Conservation (phyloP, 2,797 vertebrate genomes). For the Poeciliopsis presidionis region DNA sequence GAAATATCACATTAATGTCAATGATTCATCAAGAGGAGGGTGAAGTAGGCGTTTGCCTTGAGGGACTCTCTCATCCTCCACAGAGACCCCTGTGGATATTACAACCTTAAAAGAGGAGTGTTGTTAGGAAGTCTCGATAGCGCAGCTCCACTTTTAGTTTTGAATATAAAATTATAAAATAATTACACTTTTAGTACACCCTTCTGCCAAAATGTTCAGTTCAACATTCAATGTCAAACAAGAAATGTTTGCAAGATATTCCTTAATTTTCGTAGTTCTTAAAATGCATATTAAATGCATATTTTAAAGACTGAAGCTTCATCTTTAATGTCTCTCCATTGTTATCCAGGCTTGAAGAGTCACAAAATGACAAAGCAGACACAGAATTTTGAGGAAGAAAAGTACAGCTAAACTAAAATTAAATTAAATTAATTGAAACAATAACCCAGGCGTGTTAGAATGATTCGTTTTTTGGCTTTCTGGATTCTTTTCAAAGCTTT, state of each 20-base stretch:
- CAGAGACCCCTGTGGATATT: neutral
- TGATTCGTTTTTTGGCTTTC: neutral
- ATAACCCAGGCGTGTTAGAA: neutral
- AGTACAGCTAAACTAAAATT: neutral
- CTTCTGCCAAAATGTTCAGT: neutral
- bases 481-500: neutral
- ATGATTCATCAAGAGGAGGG: constrained; percentile 49
- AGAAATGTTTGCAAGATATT: neutral
- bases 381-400: neutral
- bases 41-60: constrained; percentile 27
- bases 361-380: neutral
- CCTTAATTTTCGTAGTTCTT: neutral
- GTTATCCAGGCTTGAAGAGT: neutral
- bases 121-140: neutral
- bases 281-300: neutral
- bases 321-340: neutral
- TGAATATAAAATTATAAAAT: neutral
- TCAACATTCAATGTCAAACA: neutral
- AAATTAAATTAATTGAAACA: neutral
- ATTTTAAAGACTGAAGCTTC: neutral
- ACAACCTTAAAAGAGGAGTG: neutral
- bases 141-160: constrained; percentile 4
- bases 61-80: neutral
- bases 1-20: constrained; percentile 82
- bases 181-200: neutral